Evolutionary conservation across 2,888 invertebrate species (phyloP).

Genomic region (Cremastinae sp.): DNA sequence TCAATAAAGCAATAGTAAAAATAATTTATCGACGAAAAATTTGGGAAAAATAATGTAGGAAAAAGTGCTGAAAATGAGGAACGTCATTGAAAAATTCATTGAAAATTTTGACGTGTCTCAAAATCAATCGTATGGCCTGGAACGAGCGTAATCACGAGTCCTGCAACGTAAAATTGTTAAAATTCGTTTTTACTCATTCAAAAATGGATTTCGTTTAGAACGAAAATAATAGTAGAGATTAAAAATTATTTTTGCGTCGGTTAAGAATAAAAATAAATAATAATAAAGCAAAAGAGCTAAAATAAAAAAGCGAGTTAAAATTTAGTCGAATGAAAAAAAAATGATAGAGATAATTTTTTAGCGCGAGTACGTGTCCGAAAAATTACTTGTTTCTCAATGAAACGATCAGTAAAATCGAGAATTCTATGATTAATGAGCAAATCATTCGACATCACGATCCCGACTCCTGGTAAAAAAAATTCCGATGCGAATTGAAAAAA

Average conservation of each 20-base stretch:
- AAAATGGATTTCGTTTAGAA: no score
- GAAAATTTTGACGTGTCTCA: conserved; percentile 1
- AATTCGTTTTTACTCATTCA: no score
- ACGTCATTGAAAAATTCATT: neutral
- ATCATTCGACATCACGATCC: neutral
- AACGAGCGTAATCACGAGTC: neutral
- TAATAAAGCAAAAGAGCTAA: neutral
- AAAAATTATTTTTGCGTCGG: neutral
- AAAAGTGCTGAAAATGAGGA: neutral
- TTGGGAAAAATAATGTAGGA: neutral
- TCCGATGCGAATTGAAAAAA: neutral
- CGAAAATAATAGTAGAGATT: no score
- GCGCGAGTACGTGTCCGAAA: no score
- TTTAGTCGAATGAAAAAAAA: neutral
- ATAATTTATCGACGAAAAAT: conserved; percentile 14
- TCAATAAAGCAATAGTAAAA: conserved; percentile 70
- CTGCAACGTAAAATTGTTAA: no score
- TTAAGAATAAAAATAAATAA: neutral
- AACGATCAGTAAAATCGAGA: no score
- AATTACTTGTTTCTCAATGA: no score
- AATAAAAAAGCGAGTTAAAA: neutral
- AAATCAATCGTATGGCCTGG: neutral
- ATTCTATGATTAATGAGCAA: conserved; percentile 7
- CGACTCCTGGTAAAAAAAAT: no score
- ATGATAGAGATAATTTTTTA: neutral